A percentile compares a stretch with the other conserved stretches of the same genome.
These are phyloP conservation scores for Aspiorhynchus laticeps DNA, from an alignment of 2,113 vertebrate genomes.

Conservation along the genomic window DNA sequence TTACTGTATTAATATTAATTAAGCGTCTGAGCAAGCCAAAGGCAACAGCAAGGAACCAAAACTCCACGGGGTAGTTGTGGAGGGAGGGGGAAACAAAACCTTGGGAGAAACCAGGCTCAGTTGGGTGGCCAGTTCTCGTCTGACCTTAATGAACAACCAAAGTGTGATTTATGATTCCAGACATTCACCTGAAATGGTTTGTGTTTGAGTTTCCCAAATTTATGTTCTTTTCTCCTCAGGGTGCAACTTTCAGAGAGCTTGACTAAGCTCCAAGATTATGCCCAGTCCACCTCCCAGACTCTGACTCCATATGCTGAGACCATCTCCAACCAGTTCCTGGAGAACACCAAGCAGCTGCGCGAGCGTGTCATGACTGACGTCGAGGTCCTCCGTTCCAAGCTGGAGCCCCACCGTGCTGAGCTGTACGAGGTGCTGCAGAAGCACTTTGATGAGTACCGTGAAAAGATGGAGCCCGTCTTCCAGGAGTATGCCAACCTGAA, in stretches of 20 bases:
- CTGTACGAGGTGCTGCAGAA: slow-evolving; percentile 73
- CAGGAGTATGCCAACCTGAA: slow-evolving; percentile 67
- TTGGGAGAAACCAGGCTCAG: background rate
- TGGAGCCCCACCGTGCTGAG: slow-evolving; percentile 71
- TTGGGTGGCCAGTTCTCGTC: background rate
- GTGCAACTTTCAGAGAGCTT: slow-evolving; percentile 73
- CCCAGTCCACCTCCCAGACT: slow-evolving; percentile 64
- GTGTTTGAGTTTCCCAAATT: background rate
- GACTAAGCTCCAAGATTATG: slow-evolving; percentile 63
- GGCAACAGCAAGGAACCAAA: background rate
- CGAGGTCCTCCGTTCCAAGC: slow-evolving; percentile 64
- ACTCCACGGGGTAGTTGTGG: background rate
- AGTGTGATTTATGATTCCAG: background rate
- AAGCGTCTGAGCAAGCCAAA: background rate
- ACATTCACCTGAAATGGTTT: background rate
- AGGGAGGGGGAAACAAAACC: background rate
- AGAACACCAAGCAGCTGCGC: slow-evolving; percentile 60
- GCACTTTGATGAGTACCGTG: slow-evolving; percentile 69
- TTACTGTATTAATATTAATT: background rate
- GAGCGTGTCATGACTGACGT: slow-evolving; percentile 75
- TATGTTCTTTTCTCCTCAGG: slow-evolving; percentile 58
- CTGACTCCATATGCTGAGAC: slow-evolving; percentile 70
- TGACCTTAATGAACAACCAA: background rate
- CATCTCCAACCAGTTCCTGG: slow-evolving; percentile 65
- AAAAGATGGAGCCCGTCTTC: slow-evolving; percentile 69